Evolutionary conservation across 2,113 vertebrate genomes (phyloP), one percentile per base, ranked within the genome.

Genomic region (Varanus salvator): DNA sequence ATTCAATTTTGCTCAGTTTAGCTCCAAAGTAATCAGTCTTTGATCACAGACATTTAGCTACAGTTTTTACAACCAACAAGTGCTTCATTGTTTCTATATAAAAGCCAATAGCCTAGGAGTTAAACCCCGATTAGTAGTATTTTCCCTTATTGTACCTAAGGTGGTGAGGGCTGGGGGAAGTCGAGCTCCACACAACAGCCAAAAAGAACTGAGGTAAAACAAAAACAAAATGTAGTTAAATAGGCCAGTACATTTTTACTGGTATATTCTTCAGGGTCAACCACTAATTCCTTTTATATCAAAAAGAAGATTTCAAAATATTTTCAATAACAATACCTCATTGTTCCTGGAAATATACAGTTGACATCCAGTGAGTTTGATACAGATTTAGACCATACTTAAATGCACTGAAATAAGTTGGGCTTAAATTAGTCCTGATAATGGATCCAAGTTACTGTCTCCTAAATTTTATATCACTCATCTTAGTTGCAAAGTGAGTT

Each of bases 1-100:
- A 29, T 92, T 54, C 57, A 93, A 60, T 8, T 91, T 72, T 82
- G 34, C 89, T 91, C 91, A 72, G 68, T 88, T 81, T 74, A 17
- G 2, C 23, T 44, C 72, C 3, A 29, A 34, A 31, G 38, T 64
- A 66, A 34, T 78, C 74, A 68, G 1, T 80, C 74, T 78, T 90
- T 85, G 75, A 78, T 90, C 48, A 85, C 44, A 66, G 27, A 54
- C 29, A 78, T 90, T 50, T 77, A 89, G 44, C 38, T 64, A 57
- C 50, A 48, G 48, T 71, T 85, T 80, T 38, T 80, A 44, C 74
- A 69, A 34, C 15, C 31, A n/a, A 66, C 54, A 72, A 27, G 34
- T 69, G 34, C 38, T 76, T 85, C 48, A 69, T 9, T 44, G 29
- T 64, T 89, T 29, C 27, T n/a, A 9, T 57, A n/a, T 44, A 44